phyloP scores from a whole-genome alignment of 1,140 invertebrate species.

The Pseudomyrmex dendroicus region DNA sequence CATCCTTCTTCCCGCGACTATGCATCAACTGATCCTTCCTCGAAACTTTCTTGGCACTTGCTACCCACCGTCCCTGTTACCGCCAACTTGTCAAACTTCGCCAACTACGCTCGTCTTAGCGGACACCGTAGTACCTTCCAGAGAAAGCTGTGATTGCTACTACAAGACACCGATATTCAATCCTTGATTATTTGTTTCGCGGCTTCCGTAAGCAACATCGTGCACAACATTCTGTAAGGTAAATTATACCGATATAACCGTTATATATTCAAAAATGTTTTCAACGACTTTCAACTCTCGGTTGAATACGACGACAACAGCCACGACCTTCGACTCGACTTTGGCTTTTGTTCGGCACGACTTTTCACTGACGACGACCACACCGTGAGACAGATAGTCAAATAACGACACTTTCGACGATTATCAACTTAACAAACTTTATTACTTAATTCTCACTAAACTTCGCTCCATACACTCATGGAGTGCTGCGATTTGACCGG shows the following conservation, averaged over 20 bases:
- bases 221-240: neutral
- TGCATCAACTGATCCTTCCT: conserved; percentile 72
- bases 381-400: no score
- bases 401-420: no score
- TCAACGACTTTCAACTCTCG: no score
- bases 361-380: no score
- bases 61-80: conserved; percentile 65
- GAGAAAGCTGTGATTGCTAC: conserved; percentile 58
- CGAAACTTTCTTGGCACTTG: conserved; percentile 73
- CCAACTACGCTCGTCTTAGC: conserved; percentile 64
- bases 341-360: no score
- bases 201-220: neutral
- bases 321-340: no score
- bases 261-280: no score
- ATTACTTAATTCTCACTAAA: no score
- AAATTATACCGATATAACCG: neutral
- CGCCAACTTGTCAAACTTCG: conserved; percentile 72
- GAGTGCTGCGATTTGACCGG: no score
- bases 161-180: conserved; percentile 64
- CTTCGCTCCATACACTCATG: no score
- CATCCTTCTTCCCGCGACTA: conserved; percentile 69
- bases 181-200: conserved; percentile 59
- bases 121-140: conserved; percentile 43
- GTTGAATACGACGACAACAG: no score
- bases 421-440: no score